Conservation (phyloP, 2,113 vertebrate species). For the Ophthalmolycus amberensis region DNA sequence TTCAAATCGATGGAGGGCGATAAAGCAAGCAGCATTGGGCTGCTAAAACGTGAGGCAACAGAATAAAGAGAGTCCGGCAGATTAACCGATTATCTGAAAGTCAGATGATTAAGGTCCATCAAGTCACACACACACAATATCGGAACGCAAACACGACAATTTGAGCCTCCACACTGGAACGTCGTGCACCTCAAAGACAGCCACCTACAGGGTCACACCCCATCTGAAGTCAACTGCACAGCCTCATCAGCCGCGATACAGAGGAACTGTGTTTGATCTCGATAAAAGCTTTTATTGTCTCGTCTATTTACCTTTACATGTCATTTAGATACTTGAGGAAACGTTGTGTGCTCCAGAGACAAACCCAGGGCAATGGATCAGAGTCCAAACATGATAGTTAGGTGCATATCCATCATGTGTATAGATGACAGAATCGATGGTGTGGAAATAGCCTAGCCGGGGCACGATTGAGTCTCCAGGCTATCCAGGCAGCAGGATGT, state of each 20-base stretch:
- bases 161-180: background rate
- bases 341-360: slow-evolving; percentile 47
- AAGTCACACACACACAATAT: background rate
- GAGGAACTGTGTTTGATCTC: background rate
- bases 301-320: slow-evolving; percentile 46
- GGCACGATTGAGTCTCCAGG: slow-evolving; percentile 86
- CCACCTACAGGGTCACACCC: background rate
- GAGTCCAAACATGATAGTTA: slow-evolving; percentile 77
- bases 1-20: slow-evolving; percentile 77
- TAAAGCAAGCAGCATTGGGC: slow-evolving; percentile 76
- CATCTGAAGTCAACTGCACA: background rate
- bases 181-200: background rate
- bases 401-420: slow-evolving; percentile 84
- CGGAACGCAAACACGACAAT: slow-evolving; percentile 5
- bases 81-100: slow-evolving; percentile 69
- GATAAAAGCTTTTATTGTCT: slow-evolving; percentile 37
- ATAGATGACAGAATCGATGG: slow-evolving; percentile 87
- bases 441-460: slow-evolving; percentile 86
- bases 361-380: slow-evolving; percentile 59
- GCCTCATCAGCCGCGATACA: background rate
- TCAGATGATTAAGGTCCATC: slow-evolving; percentile 23
- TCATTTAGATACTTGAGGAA: slow-evolving; percentile 52
- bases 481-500: slow-evolving; percentile 81
- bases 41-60: slow-evolving; percentile 67
- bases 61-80: slow-evolving; percentile 62